Evolutionary conservation across 2,888 invertebrate species (phyloP).

Genomic region (Phyllotreta cruciferae): DNA sequence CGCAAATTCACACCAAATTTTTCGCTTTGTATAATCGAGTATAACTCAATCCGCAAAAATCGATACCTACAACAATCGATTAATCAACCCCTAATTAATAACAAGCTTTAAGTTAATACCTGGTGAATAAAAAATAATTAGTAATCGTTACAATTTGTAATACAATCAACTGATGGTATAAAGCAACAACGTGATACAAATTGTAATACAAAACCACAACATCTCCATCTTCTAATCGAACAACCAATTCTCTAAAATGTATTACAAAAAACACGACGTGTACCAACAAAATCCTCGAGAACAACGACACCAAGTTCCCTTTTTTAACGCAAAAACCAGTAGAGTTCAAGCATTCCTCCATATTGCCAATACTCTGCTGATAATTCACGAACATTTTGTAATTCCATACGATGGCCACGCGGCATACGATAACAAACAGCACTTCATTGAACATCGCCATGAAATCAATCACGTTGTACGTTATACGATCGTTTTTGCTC

Average conservation of each 20-base stretch:
- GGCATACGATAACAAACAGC: background rate
- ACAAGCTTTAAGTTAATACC: background rate
- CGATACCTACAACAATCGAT: constrained; percentile 16
- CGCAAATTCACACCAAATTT: background rate
- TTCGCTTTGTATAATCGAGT: background rate
- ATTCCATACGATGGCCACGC: background rate
- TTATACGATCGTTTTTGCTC: background rate
- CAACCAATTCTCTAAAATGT: constrained; percentile 5
- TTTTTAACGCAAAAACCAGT: background rate
- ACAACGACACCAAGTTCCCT: background rate
- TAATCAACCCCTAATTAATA: background rate
- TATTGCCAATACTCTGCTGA: background rate
- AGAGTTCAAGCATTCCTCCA: background rate
- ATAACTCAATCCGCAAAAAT: constrained; percentile 1
- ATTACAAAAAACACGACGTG: background rate
- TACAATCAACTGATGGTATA: constrained; percentile 1
- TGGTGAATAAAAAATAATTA: background rate
- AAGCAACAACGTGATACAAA: background rate
- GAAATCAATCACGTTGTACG: background rate
- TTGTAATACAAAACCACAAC: background rate
- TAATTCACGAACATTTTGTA: background rate
- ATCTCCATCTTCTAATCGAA: background rate
- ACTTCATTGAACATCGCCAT: background rate
- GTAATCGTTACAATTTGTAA: background rate
- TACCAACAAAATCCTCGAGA: background rate